phyloP scores from a whole-genome alignment of 2,113 vertebrate genomes.

The Cryptotis parvus region DNA sequence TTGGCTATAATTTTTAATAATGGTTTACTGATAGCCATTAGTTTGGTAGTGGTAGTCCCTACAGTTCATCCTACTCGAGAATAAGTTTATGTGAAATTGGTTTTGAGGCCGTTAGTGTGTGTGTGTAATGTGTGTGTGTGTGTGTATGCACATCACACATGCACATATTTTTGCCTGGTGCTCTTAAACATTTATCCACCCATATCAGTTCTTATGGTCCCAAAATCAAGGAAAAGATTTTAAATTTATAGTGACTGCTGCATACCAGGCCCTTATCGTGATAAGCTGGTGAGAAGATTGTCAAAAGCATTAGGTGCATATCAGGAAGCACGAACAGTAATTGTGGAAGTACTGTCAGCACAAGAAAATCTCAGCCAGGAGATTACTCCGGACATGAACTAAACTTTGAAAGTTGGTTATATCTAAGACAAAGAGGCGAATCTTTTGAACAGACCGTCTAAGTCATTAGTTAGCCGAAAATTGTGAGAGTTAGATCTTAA shows the following conservation, averaged over 20 bases:
- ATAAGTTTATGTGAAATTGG: slow-evolving; percentile 32
- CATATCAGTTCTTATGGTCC: neutral
- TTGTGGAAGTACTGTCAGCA: neutral
- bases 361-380: no score
- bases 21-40: neutral
- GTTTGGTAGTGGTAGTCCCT: slow-evolving; percentile 19
- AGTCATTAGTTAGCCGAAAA: no score
- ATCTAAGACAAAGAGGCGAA: no score
- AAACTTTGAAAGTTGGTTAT: no score
- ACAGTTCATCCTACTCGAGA: neutral
- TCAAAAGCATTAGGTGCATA: neutral
- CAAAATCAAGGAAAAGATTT: slow-evolving; percentile 39
- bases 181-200: neutral
- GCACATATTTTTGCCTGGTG: slow-evolving; percentile 17
- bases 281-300: neutral
- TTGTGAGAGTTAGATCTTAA: no score
- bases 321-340: neutral
- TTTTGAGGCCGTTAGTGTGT: neutral
- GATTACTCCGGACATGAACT: no score
- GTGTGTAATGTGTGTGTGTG: neutral
- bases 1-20: neutral
- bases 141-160: neutral
- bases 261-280: neutral
- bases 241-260: slow-evolving; percentile 2
- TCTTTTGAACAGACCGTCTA: no score